Evolutionary conservation across 2,113 vertebrate genomes (phyloP).

Genomic region (Colinus virginianus): DNA sequence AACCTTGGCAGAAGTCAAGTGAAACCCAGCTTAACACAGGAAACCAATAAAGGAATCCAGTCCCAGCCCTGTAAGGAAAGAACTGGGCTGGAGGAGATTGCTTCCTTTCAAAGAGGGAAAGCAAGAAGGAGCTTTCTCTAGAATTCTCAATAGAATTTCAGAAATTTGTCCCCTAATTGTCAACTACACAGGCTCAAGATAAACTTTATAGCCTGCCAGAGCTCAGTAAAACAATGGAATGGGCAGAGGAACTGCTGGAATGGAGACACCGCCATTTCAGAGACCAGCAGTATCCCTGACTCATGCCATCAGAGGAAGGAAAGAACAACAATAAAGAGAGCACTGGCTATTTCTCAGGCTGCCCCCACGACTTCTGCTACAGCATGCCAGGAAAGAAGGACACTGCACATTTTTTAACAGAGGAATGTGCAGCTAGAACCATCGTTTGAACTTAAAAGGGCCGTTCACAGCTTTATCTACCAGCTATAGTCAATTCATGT

Average conservation of each 20-base stretch:
- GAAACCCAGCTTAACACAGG: slow-evolving; percentile 15
- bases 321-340: slow-evolving; percentile 29
- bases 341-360: background rate
- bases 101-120: background rate
- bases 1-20: slow-evolving; percentile 18
- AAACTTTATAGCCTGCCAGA: background rate
- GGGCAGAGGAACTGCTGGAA: background rate
- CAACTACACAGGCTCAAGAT: background rate
- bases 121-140: background rate
- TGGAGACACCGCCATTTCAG: background rate
- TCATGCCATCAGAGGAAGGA: slow-evolving; percentile 35
- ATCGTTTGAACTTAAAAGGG: background rate
- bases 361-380: background rate
- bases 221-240: background rate
- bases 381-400: background rate
- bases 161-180: background rate
- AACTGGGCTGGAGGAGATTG: background rate
- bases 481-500: background rate
- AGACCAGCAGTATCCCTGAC: background rate
- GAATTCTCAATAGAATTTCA: slow-evolving; percentile 14
- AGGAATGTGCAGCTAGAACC: background rate
- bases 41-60: slow-evolving; percentile 3
- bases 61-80: background rate
- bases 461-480: background rate
- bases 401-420: background rate